phyloP scores from a whole-genome alignment of 2,888 invertebrate genomes.

The Acanthopleura granulata region DNA sequence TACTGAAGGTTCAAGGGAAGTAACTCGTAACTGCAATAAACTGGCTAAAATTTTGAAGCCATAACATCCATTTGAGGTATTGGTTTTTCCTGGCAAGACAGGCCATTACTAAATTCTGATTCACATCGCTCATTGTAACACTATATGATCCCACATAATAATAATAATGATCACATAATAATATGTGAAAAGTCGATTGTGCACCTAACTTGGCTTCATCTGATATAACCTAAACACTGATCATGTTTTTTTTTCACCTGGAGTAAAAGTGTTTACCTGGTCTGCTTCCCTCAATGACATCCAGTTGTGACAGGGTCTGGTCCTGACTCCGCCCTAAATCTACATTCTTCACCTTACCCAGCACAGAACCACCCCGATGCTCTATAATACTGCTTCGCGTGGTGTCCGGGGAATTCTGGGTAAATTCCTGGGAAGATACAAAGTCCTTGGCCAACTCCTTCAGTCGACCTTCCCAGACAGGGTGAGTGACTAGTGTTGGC shows the following conservation, averaged over 20 bases:
- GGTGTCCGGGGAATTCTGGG: conserved; percentile 41
- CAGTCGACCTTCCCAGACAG: conserved; percentile 67
- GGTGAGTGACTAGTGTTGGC: conserved; percentile 65
- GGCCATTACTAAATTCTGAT: no score
- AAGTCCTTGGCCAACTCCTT: conserved; percentile 60
- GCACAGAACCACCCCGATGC: conserved; percentile 51
- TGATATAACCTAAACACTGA: no score
- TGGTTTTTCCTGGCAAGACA: no score
- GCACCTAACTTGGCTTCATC: no score
- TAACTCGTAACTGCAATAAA: no score
- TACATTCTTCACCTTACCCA: conserved; percentile 55
- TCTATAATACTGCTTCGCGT: conserved; percentile 56
- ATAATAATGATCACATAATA: no score
- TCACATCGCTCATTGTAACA: no score
- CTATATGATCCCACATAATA: no score
- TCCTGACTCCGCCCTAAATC: conserved; percentile 47
- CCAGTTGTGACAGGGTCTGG: conserved; percentile 42
- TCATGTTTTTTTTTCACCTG: neutral
- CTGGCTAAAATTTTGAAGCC: no score
- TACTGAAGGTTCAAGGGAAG: no score
- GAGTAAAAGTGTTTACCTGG: conserved; percentile 37
- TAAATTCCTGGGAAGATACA: conserved; percentile 46
- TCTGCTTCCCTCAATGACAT: conserved; percentile 41
- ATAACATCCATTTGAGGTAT: no score
- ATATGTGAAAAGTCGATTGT: no score